phyloP scores from a whole-genome alignment of 2,888 invertebrate genomes.

The Tromatobia lineatoria region DNA sequence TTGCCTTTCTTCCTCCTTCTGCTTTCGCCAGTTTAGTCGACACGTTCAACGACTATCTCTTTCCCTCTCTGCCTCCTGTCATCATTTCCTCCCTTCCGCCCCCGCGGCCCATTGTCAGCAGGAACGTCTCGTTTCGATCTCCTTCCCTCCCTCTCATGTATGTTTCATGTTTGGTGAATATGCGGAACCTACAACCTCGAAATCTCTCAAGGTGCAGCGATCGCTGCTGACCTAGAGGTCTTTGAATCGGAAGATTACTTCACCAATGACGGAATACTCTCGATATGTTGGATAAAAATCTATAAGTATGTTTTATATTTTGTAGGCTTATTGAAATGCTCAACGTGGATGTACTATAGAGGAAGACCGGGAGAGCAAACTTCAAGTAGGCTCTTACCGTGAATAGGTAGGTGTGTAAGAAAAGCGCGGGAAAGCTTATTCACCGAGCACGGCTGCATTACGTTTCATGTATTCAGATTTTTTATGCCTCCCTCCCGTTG shows the following conservation, averaged over 20 bases:
- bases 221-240: neutral
- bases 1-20: conserved; percentile 74
- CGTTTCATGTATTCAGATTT: conserved; percentile 85
- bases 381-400: conserved; percentile 26
- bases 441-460: conserved; percentile 77
- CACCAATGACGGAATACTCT: neutral
- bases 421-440: conserved; percentile 67
- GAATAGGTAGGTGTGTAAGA: conserved; percentile 26
- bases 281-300: neutral
- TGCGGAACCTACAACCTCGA: conserved; percentile 21
- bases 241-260: neutral
- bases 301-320: neutral
- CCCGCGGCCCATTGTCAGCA: conserved; percentile 49
- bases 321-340: conserved; percentile 13
- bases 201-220: conserved; percentile 4
- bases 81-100: conserved; percentile 24
- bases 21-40: conserved; percentile 59
- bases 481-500: conserved; percentile 71
- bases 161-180: conserved; percentile 63
- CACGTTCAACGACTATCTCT: conserved; percentile 71
- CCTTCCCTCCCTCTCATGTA: conserved; percentile 59
- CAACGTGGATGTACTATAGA: neutral
- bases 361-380: neutral
- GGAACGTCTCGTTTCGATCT: conserved; percentile 40
- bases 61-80: conserved; percentile 58